Conservation (phyloP, 2,888 invertebrate genomes). For the Amaurobius ferox region DNA sequence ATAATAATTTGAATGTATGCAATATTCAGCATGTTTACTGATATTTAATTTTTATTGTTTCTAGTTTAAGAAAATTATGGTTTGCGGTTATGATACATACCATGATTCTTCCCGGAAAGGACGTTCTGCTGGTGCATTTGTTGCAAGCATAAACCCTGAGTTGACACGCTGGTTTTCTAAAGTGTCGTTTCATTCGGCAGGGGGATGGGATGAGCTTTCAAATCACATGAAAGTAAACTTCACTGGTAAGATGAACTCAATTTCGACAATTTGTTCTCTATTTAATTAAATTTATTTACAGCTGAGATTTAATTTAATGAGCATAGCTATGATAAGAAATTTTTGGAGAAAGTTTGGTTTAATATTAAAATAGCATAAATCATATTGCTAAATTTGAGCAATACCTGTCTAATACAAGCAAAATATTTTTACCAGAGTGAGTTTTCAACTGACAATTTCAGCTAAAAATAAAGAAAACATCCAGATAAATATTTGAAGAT, state of each 20-base stretch:
- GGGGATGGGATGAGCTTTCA: constrained; percentile 68
- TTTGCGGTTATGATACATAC: constrained; percentile 83
- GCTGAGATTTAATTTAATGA: no score
- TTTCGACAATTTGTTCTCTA: no score
- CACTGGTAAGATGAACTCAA: constrained; percentile 61
- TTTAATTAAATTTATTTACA: no score
- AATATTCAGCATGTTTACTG: background rate
- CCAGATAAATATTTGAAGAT: no score
- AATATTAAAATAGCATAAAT: no score
- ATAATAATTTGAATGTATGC: background rate
- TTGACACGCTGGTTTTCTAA: constrained; percentile 78
- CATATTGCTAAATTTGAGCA: no score
- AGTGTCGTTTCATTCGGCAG: constrained; percentile 69
- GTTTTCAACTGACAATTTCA: no score
- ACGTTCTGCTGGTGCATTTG: constrained; percentile 81
- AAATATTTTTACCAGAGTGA: no score
- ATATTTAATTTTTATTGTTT: constrained; percentile 12
- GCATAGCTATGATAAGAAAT: no score
- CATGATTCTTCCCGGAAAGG: constrained; percentile 78
- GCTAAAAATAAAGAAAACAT: no score
- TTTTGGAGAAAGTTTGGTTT: no score
- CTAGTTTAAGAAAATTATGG: constrained; percentile 81
- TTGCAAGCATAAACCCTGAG: constrained; percentile 78
- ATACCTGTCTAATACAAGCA: no score
- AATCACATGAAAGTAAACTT: constrained; percentile 59